Evolutionary conservation across 2,888 invertebrate genomes (phyloP), one percentile per base, ranked within the genome.

Genomic region (Digitonthophagus gazella): DNA sequence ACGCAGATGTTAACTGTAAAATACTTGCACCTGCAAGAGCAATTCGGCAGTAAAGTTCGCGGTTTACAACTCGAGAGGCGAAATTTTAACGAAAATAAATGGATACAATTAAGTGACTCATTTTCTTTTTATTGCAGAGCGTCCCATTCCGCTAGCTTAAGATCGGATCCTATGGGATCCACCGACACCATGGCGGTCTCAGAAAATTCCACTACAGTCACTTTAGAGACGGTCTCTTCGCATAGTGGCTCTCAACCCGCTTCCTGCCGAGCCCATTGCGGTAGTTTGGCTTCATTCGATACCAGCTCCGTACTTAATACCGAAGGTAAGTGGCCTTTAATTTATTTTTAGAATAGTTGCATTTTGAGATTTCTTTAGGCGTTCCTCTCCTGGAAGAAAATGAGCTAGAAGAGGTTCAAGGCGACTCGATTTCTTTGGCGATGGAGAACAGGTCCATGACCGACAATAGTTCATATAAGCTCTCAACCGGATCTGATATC

Each of bases 161-260:
- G 81, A 67, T 81, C 81, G 22, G 82, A 82, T 72, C 82, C 82
- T 0, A 82, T 86, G 82, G 86, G 86, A 19, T 86, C 86, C 14
- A 84, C 86, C 19, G 87, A 87, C 75, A 87, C 87, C 3, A 83
- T 86, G 75, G 84, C 85, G 54, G 83, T 84, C 19, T 86, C 85
- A 55, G 85, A 84, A 74, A 83, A 82, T 61, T 86, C 86, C 2
- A 86, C 86, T 2, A 84, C 85, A 11, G 83, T 86, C 54, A 86
- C 86, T 3, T 78, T 86, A 73, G 86, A 86, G 72, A 86, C 86
- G 14, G 84, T 84, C 70, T 86, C 86, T 2, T 82, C 82, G 2
- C 80, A 82, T 72, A 82, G 82, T 70, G 82, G 84, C 67, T 85
- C 85, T 14, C 84, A 85, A 72, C 83, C 85, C 64, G 81, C 83